Conservation (phyloP, 2,888 invertebrate genomes). For the Drosophila engyochracea region DNA sequence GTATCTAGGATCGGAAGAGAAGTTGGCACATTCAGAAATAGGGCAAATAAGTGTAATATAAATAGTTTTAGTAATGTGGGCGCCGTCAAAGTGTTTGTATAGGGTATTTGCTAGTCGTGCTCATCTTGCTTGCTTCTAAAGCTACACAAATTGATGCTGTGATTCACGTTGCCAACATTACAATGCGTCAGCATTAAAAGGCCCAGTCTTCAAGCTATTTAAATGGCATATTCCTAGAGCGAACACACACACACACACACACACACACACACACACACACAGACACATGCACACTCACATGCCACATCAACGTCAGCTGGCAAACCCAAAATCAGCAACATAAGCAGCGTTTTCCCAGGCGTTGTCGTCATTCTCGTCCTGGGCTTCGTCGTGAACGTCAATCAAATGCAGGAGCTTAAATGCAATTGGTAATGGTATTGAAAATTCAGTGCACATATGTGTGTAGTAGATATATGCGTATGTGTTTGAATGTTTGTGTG, state of each 20-base stretch:
- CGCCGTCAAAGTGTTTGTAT: neutral
- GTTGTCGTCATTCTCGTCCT: constrained; percentile 28
- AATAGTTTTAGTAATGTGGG: neutral
- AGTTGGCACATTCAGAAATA: neutral
- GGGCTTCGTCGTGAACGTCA: constrained; percentile 44
- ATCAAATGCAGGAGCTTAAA: constrained; percentile 60
- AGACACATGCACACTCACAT: constrained; percentile 10
- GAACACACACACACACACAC: constrained; percentile 5
- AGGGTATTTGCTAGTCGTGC: constrained; percentile 1
- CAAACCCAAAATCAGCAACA: constrained; percentile 53
- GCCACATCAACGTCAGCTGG: constrained; percentile 51
- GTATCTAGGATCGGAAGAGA: neutral
- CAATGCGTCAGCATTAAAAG: constrained; percentile 41
- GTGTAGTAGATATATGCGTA: neutral
- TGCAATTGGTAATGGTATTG: constrained; percentile 57
- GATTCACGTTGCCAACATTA: constrained; percentile 29
- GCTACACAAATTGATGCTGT: constrained; percentile 19
- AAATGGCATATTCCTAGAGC: constrained; percentile 41
- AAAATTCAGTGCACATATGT: constrained; percentile 27
- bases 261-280: neutral
- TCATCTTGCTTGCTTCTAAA: neutral
- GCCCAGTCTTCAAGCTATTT: constrained; percentile 39
- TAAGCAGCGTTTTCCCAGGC: constrained; percentile 23
- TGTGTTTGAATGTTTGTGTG: neutral
- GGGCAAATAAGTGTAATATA: neutral